phyloP scores from a whole-genome alignment of 2,113 vertebrate species.

The Cinclus cinclus region DNA sequence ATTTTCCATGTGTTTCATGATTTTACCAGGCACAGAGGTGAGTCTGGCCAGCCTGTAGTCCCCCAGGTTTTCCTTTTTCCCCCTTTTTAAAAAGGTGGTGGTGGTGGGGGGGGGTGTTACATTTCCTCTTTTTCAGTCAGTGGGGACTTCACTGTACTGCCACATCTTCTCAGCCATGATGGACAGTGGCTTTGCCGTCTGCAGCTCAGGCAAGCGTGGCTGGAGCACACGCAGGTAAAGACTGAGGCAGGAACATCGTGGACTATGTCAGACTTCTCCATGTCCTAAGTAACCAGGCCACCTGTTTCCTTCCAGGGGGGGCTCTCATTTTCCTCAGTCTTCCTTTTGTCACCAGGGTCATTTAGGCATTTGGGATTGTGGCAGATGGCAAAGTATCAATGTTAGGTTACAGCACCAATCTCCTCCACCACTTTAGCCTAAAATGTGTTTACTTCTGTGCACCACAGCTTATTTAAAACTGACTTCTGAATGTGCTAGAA shows the following conservation, averaged over 20 bases:
- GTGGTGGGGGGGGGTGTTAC: neutral
- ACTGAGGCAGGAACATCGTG: neutral
- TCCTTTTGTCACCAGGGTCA: neutral
- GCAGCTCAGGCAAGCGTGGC: rapidly evolving
- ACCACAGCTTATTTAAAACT: neutral
- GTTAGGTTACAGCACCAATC: neutral
- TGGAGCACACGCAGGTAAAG: neutral
- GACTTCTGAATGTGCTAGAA: neutral
- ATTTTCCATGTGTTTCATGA: neutral
- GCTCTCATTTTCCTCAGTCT: neutral
- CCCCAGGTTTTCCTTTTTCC: neutral
- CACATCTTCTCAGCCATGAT: neutral
- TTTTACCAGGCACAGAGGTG: neutral
- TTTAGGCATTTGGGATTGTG: neutral
- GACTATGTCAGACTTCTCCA: rapidly evolving
- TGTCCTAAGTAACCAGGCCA: neutral
- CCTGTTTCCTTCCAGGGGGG: neutral
- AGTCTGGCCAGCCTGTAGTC: neutral
- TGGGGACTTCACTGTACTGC: neutral
- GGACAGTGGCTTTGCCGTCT: neutral
- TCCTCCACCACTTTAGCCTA: neutral
- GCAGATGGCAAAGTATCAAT: neutral
- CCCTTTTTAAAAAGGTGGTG: neutral
- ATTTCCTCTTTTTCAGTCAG: neutral
- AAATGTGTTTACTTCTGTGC: neutral